Base-by-base conservation (phyloP, 2,113 vertebrate species). In the Falco punctatus region DNA sequence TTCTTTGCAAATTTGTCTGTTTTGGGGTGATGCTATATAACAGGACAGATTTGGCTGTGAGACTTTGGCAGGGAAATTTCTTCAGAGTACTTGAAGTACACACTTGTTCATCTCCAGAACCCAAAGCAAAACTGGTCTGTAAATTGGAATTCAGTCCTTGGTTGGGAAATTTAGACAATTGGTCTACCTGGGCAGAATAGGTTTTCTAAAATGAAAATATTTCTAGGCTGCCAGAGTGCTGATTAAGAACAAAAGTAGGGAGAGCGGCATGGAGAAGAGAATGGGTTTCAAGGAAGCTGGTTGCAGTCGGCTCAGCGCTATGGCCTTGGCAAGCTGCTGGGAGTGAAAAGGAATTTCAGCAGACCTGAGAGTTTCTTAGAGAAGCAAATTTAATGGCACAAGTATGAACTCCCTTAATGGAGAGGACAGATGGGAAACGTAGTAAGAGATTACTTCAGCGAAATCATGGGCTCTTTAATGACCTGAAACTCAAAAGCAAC, bases 401-500 rank as follows among this genome's bases (percentile, higher is more conserved):
- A 73, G 74, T 62, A 52, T 46, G 81, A 90, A 42, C 66, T 94
- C 91, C 71, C 90, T 87, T 95, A 97, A 96, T 88, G 85, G 85
- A 85, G 85, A 82, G 71, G 90, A 93, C 96, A 96, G 96, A 93
- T 94, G 96, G 92, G 92, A 90, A 87, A 49, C 13, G 1, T 42
- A 91, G 66, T 81, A 61, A 91, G 85, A 94, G 78, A 95, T 93
- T 77, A 86, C 85, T 90, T 79, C 7, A 92, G 87, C 85, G 92
- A 86, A 95, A 91, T 94, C 85, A 86, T 0, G 0, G 77, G 58
- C 33, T 70, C 72, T 87, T 94, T 95, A 96, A 94, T 88, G 92
- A 80, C 74, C 81, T 92, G 93, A 90, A 88, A 85, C 81, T 91
- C 85, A 92, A 95, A 94, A 93, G 92, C 62, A 93, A 69, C 94